Conservation (phyloP, 1,140 invertebrate genomes). For the Alviniconcha marisindica region DNA sequence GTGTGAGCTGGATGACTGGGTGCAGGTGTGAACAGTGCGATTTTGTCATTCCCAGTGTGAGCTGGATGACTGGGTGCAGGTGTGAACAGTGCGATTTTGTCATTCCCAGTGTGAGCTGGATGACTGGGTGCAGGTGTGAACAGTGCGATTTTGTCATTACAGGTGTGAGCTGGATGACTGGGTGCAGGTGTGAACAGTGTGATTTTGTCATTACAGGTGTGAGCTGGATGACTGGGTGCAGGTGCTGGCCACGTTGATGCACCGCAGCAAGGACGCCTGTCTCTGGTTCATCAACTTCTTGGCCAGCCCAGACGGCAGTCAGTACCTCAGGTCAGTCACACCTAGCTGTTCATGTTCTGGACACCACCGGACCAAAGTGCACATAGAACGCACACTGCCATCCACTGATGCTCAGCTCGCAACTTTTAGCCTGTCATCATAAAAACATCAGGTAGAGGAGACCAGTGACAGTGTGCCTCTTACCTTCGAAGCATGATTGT, state of each 20-base stretch:
- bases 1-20: slow-evolving; percentile 74
- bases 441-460: too few species aligned
- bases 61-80: too few species aligned
- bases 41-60: background rate
- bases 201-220: slow-evolving; percentile 52
- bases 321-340: slow-evolving; percentile 72
- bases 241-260: slow-evolving; percentile 70
- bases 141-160: too few species aligned
- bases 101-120: background rate
- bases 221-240: slow-evolving; percentile 76
- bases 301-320: slow-evolving; percentile 68
- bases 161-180: too few species aligned
- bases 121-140: too few species aligned
- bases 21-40: slow-evolving; percentile 53
- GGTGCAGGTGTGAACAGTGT: too few species aligned
- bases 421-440: background rate
- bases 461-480: too few species aligned
- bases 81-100: background rate
- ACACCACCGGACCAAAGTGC: background rate
- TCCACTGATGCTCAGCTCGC: background rate
- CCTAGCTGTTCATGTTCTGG: background rate
- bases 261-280: slow-evolving; percentile 71
- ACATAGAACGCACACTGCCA: background rate
- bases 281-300: slow-evolving; percentile 76
- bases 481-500: too few species aligned